phyloP scores from a whole-genome alignment of 2,888 invertebrate genomes.

The Apocheima hispidaria region DNA sequence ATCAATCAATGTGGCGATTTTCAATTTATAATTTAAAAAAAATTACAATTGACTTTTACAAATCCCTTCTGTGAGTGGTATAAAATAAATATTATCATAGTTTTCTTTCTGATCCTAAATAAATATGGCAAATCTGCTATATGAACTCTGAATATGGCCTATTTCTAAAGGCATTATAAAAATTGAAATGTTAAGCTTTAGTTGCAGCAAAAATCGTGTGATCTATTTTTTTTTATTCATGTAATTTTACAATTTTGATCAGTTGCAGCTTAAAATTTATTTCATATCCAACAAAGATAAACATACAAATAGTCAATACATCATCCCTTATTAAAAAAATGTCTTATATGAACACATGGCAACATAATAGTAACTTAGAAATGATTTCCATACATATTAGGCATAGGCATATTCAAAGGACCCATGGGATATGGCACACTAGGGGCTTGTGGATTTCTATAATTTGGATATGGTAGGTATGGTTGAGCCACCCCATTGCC shows the following conservation, averaged over 20 bases:
- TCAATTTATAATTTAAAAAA: conserved; percentile 21
- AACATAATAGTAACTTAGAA: conserved; percentile 56
- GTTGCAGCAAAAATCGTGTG: conserved; percentile 14
- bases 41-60: conserved; percentile 33
- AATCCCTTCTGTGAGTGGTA: neutral
- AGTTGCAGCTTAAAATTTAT: conserved; percentile 5
- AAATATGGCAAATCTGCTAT: no score
- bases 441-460: conserved; percentile 82
- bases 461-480: conserved; percentile 78
- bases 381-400: conserved; percentile 83
- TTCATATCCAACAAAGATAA: conserved; percentile 9
- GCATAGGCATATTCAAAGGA: conserved; percentile 93
- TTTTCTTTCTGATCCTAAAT: no score
- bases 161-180: neutral
- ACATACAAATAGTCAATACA: conserved; percentile 7
- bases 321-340: conserved; percentile 13
- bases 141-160: no score
- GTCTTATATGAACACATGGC: conserved; percentile 41
- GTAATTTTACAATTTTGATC: neutral
- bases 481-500: conserved; percentile 75
- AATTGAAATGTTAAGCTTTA: neutral
- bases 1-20: conserved; percentile 41
- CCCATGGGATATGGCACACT: conserved; percentile 90
- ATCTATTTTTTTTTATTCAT: neutral
- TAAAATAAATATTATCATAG: no score